Evolutionary conservation across 2,113 vertebrate species (phyloP).

Genomic region (Caretta caretta): DNA sequence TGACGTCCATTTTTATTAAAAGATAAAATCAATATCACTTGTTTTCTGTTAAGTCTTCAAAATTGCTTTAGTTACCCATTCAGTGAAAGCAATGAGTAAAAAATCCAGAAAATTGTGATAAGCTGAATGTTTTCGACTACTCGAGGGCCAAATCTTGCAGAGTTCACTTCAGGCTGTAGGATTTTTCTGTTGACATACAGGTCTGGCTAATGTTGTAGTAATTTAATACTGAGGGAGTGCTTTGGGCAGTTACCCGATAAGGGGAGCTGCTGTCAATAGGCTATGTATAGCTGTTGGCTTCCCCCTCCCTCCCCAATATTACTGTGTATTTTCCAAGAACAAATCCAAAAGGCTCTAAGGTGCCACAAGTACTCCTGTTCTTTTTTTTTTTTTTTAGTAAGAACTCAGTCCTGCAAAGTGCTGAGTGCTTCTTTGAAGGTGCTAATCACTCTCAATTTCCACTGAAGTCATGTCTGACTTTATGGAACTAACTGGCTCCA

Average conservation of each 20-base stretch:
- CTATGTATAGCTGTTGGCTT: not conserved
- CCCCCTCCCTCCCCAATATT: not conserved
- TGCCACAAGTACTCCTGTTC: too few species aligned
- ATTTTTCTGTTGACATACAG: not conserved
- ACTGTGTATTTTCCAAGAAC: not conserved
- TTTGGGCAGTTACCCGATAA: not conserved
- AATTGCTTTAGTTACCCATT: not conserved
- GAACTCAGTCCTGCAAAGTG: too few species aligned
- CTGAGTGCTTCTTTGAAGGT: not conserved
- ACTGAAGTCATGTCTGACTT: too few species aligned
- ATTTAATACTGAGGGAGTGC: not conserved
- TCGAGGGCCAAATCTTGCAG: not conserved
- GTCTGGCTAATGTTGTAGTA: not conserved
- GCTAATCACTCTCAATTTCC: too few species aligned
- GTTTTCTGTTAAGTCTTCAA: not conserved
- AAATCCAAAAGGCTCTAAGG: not conserved
- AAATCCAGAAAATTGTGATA: not conserved
- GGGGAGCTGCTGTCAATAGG: not conserved
- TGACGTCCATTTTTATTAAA: too few species aligned
- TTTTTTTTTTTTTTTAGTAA: not conserved
- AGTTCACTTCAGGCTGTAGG: not conserved
- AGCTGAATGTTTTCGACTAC: not conserved
- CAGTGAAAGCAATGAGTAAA: not conserved
- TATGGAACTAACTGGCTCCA: too few species aligned
- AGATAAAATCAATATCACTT: not conserved